Conservation (phyloP, 2,113 vertebrate species). For the Grammomys dolichurus region DNA sequence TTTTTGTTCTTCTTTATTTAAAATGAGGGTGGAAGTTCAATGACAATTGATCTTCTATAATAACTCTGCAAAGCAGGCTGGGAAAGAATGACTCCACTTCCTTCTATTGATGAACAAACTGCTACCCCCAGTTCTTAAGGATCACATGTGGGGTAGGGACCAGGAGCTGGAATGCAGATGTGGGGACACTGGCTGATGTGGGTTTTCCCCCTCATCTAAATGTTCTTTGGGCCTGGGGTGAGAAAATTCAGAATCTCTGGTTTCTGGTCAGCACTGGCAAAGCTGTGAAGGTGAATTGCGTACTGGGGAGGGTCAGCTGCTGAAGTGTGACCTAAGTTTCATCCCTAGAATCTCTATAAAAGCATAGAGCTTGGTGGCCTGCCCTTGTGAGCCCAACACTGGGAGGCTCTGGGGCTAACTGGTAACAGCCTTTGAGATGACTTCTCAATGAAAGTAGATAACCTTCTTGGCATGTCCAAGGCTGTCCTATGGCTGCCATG, state of each 20-base stretch:
- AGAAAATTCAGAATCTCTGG: not conserved
- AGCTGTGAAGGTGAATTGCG: not conserved
- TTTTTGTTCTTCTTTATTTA: not conserved
- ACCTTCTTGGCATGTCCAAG: not conserved
- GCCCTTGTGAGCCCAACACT: not conserved
- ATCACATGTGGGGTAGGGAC: not conserved
- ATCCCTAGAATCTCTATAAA: not conserved
- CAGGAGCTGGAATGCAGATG: not conserved
- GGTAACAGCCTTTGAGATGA: not conserved
- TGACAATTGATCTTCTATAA: not conserved
- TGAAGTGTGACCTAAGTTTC: no score
- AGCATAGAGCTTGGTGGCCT: not conserved
- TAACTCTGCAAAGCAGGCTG: not conserved
- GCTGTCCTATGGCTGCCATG: not conserved
- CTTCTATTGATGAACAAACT: not conserved
- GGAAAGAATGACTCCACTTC: constrained; percentile 61
- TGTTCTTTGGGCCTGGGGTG: not conserved
- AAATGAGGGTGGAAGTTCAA: not conserved
- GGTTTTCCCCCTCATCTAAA: not conserved
- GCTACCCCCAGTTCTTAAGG: not conserved
- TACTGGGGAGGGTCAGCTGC: not conserved
- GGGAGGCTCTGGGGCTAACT: not conserved
- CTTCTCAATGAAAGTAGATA: not conserved
- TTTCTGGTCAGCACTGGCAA: not conserved
- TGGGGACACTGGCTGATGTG: not conserved